phyloP scores from a whole-genome alignment of 2,888 invertebrate genomes.

The Athrips mouffetella region DNA sequence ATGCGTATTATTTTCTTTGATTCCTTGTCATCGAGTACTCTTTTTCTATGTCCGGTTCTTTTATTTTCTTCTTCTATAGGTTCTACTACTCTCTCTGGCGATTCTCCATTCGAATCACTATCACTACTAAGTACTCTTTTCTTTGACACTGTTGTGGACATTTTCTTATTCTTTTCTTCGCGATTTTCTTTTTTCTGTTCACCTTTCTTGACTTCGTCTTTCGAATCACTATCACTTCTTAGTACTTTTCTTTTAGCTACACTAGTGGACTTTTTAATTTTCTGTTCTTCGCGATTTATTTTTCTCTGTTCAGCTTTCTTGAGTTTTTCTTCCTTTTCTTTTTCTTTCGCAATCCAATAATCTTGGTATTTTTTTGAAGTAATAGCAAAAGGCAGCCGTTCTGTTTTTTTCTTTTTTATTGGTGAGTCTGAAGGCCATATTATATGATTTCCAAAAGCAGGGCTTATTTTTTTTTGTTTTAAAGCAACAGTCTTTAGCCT shows the following conservation, averaged over 20 bases:
- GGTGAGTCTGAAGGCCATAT: slow-evolving; percentile 6
- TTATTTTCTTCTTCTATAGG: too few relatives aligned
- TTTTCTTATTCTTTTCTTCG: too few relatives aligned
- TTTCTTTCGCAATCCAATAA: neutral
- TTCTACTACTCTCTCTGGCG: too few relatives aligned
- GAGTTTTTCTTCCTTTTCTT: neutral
- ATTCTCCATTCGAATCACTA: too few relatives aligned
- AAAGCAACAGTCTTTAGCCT: neutral
- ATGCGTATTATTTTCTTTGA: neutral
- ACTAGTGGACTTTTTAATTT: neutral
- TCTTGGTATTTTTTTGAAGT: slow-evolving; percentile 1
- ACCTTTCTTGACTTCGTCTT: too few relatives aligned
- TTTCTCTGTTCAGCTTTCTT: too few relatives aligned
- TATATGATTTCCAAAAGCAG: slow-evolving; percentile 2
- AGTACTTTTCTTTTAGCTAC: neutral
- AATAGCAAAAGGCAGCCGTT: neutral
- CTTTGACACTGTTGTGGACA: too few relatives aligned
- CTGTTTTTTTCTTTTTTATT: slow-evolving; percentile 1
- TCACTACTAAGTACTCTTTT: too few relatives aligned
- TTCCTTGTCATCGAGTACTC: too few relatives aligned
- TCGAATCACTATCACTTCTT: neutral
- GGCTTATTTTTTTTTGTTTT: neutral
- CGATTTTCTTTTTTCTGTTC: too few relatives aligned
- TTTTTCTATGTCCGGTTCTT: too few relatives aligned
- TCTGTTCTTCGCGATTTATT: neutral